Percentiles rank a stretch among this genome's conserved stretches.
Conservation (phyloP, 2,888 invertebrate genomes). For the Tromatobia lineatoria region DNA sequence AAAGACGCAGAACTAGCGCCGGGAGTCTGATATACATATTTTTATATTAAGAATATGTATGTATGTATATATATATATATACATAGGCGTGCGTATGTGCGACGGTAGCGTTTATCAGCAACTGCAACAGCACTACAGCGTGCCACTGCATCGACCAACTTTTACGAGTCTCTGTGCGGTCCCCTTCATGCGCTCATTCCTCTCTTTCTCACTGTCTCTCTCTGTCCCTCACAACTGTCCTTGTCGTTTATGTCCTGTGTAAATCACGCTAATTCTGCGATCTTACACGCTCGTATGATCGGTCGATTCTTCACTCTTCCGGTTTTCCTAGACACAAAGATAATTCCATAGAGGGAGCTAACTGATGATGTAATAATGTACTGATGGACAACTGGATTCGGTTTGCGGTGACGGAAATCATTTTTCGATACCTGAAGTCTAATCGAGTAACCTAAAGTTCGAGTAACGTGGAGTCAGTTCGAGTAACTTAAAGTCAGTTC, state of each 20-base stretch:
- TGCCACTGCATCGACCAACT: constrained; percentile 65
- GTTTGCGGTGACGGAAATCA: no score
- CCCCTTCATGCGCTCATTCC: constrained; percentile 37
- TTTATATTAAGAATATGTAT: neutral
- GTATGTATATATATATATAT: neutral
- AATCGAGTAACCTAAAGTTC: no score
- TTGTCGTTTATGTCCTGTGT: constrained; percentile 81
- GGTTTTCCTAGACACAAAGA: neutral
- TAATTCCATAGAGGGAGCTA: neutral
- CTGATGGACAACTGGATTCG: no score
- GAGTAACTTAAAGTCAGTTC: no score
- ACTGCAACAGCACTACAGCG: constrained; percentile 21
- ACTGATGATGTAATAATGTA: no score
- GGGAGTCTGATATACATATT: constrained; percentile 11
- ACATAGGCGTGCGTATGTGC: constrained; percentile 37
- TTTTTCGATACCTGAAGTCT: no score
- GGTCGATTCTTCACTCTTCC: constrained; percentile 45
- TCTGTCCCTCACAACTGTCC: constrained; percentile 50
- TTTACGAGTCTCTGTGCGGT: constrained; percentile 64
- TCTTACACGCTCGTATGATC: constrained; percentile 45
- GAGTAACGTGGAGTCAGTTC: no score
- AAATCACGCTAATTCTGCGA: constrained; percentile 82
- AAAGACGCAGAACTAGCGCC: constrained; percentile 22
- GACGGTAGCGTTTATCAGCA: constrained; percentile 52
- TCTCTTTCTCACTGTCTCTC: neutral